Evolutionary conservation across 2,113 vertebrate species (phyloP).

Genomic region (Butorides virescens): DNA sequence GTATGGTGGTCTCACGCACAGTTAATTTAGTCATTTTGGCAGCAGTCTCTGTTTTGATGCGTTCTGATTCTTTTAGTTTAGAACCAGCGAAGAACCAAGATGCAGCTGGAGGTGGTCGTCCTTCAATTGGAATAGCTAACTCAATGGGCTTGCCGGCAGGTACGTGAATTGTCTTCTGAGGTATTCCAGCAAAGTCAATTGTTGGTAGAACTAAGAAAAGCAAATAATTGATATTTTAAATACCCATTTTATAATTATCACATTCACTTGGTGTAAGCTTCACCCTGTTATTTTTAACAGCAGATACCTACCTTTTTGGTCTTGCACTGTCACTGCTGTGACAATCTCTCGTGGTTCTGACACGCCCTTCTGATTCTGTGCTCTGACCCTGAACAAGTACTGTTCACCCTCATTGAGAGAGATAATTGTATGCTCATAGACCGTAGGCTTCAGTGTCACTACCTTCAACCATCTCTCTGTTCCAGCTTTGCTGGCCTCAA

Average conservation of each 20-base stretch:
- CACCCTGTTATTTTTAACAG: not conserved
- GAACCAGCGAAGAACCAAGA: conserved; percentile 90
- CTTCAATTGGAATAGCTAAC: conserved; percentile 86
- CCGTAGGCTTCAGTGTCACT: conserved; percentile 86
- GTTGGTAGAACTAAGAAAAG: conserved; percentile 85
- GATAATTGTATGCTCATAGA: conserved; percentile 89
- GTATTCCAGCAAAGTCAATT: conserved; percentile 89
- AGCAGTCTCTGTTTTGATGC: conserved; percentile 86
- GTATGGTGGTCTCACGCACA: conserved; percentile 89
- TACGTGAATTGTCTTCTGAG: conserved; percentile 91
- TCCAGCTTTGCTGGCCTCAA: conserved; percentile 93
- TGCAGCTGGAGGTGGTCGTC: conserved; percentile 89
- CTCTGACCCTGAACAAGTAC: conserved; percentile 92
- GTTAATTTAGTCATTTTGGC: conserved; percentile 86
- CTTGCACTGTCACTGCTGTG: conserved; percentile 89
- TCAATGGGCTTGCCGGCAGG: conserved; percentile 91
- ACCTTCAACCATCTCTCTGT: conserved; percentile 98
- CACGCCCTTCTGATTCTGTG: conserved; percentile 90
- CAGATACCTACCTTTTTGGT: conserved; percentile 86
- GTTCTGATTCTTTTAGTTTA: conserved; percentile 87
- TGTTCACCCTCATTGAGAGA: conserved; percentile 95
- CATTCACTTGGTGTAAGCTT: not conserved
- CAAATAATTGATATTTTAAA: not conserved
- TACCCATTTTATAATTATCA: not conserved
- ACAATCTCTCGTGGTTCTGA: conserved; percentile 92